A percentile compares a stretch with the other conserved stretches of the same genome.
Evolutionary conservation across 2,888 invertebrate species (phyloP).

Genomic region (Chirona hameri): DNA sequence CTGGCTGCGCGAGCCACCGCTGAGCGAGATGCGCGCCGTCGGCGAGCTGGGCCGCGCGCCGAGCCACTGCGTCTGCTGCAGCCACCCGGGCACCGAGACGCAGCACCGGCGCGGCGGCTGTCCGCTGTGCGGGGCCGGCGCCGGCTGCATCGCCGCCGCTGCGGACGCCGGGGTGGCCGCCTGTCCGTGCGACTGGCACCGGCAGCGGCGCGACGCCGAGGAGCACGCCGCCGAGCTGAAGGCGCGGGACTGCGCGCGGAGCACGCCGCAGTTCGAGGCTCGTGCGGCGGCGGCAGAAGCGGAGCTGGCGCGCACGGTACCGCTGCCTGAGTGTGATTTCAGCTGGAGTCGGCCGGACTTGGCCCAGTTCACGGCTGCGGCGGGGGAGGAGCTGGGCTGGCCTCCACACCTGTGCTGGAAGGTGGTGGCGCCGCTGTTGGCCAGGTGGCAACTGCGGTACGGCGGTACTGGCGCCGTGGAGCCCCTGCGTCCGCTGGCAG

Average conservation of each 20-base stretch:
- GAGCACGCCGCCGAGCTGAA: not conserved
- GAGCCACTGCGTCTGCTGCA: not conserved
- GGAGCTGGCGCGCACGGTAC: not conserved
- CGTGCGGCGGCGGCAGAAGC: not conserved
- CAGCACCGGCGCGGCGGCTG: not conserved
- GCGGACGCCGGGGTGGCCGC: not conserved
- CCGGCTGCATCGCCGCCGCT: not conserved
- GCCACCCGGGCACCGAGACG: not conserved
- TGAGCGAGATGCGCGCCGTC: conserved; percentile 45
- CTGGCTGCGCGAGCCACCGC: conserved; percentile 44
- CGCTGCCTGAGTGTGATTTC: not conserved
- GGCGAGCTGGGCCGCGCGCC: not conserved
- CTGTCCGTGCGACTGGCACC: not conserved
- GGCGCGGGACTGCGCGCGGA: conserved; percentile 1
- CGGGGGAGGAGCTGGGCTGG: not conserved
- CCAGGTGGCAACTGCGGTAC: not conserved
- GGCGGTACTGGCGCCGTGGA: not conserved
- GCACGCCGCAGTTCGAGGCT: not conserved
- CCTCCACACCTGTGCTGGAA: not conserved
- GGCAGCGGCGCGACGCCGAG: not conserved
- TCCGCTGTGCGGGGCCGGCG: not conserved
- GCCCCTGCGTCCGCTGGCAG: not conserved
- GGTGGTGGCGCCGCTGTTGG: conserved; percentile 10
- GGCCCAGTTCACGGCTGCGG: not conserved
- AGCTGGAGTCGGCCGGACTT: not conserved